Evolutionary conservation across 2,113 vertebrate species (phyloP), one percentile per base, ranked within the genome.

Genomic region (Notechis scutatus): DNA sequence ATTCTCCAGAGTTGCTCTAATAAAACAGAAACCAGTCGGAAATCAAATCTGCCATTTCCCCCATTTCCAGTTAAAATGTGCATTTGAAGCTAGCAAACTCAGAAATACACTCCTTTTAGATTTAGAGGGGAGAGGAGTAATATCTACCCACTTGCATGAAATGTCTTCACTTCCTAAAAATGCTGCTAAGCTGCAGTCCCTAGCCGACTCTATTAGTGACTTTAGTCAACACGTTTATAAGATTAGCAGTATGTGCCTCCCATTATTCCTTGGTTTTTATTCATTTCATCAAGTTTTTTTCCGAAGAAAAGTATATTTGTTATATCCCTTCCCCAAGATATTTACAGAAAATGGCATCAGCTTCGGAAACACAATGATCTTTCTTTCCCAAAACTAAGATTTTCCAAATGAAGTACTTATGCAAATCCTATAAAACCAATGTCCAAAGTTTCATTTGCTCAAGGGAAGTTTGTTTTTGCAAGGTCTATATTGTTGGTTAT

Each of bases 361-460:
- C 39, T 85, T 45, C 39, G 39, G 5, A 42, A 86, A 92, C 21
- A 52, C 20, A 87, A 47, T 52, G 56, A 42, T 23, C 26, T 85
- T 59, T 89, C 91, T 74, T 85, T 52, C 56, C 87, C 94, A 92
- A 81, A 93, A 94, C 88, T 56, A 93, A 54, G 90, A 92, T 90
- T 95, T 93, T 24, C 11, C 90, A 90, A 92, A 45, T 2, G 11
- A 93, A 85, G 69, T 24, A 34, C 45, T 87, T 88, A 87, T 92
- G 86, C 34, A 81, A 95, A 81, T 56, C 56, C 5, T 85, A 14
- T 88, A 61, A 74, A 87, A 4, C 61, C 2, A 81, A 42, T 34
- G 85, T 69, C 59, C 91, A 90, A 96, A 95, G 59, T 92, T n/a
- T n/a, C 24, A n/a, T 64, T 34, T 64, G 21, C 57, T 56, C 4